These are phyloP conservation scores for Coryphaenoides rupestris DNA, from an alignment of 2,113 vertebrate genomes.

Conservation along the genomic window DNA sequence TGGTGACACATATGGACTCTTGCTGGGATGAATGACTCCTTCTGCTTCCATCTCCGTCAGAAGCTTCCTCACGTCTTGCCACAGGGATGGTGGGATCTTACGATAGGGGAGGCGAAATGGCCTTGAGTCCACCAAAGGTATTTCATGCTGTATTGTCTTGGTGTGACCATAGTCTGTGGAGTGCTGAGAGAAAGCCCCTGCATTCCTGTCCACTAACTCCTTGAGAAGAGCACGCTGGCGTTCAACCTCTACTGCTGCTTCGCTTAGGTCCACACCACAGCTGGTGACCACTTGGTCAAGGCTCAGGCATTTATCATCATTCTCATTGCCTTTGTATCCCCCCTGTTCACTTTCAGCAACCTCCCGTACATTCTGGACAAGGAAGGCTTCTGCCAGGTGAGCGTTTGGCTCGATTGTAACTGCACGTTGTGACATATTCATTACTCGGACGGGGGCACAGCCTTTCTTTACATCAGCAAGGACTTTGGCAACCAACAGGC, in stretches of 20 bases:
- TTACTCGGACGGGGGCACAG: constrained; percentile 13
- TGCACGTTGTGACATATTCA: constrained; percentile 8
- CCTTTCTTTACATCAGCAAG: constrained; percentile 19
- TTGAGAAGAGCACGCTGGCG: background rate
- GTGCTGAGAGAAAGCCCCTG: background rate
- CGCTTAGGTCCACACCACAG: background rate
- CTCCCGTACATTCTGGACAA: background rate
- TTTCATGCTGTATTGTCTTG: background rate
- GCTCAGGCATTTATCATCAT: background rate
- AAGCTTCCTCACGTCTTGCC: background rate
- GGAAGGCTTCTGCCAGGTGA: background rate
- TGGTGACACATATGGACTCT: constrained; percentile 20
- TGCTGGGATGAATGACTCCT: constrained; percentile 21
- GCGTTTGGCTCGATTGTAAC: background rate
- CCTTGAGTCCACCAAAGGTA: too few relatives aligned
- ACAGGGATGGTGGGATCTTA: background rate
- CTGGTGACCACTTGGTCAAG: background rate
- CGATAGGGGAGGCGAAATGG: background rate
- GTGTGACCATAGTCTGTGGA: background rate
- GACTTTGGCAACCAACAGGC: constrained; percentile 1
- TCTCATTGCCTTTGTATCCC: background rate
- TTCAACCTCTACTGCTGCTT: background rate
- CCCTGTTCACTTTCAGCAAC: background rate
- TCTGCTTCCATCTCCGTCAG: constrained; percentile 14
- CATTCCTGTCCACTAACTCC: background rate